Evolutionary conservation across 2,113 vertebrate genomes (phyloP).

Genomic region (Apus apus): DNA sequence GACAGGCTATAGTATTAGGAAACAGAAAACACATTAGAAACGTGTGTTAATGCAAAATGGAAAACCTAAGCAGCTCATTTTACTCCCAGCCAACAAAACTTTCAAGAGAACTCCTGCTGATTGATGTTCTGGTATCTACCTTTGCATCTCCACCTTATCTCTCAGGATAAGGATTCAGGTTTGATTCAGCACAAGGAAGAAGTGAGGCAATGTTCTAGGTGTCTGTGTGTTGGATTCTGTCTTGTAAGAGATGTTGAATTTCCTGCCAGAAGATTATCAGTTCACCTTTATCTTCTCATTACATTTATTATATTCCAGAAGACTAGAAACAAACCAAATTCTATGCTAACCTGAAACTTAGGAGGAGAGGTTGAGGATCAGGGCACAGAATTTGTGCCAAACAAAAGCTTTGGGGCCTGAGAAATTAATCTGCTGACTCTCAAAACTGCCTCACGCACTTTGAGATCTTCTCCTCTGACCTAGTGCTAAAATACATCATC

Average conservation of each 20-base stretch:
- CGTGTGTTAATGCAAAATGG: not conserved
- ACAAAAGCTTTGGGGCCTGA: not conserved
- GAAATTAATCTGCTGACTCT: not conserved
- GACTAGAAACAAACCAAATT: slow-evolving; percentile 8
- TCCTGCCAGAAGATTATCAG: not conserved
- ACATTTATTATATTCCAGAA: not conserved
- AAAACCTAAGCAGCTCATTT: slow-evolving; percentile 27
- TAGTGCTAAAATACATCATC: not conserved
- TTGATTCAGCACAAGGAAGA: not conserved
- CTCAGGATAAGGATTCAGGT: not conserved
- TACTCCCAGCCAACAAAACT: slow-evolving; percentile 10
- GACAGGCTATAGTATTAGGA: not conserved
- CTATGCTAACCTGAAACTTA: slow-evolving; percentile 1
- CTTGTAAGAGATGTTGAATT: not conserved
- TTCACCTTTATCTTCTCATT: slow-evolving; percentile 19
- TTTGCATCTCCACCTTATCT: not conserved
- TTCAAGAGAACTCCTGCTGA: not conserved
- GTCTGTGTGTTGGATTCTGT: not conserved
- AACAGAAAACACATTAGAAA: slow-evolving; percentile 47
- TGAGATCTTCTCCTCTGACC: not conserved
- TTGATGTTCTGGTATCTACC: not conserved
- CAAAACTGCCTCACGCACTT: not conserved
- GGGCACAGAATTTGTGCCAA: not conserved
- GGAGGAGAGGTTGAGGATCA: not conserved
- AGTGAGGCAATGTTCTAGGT: not conserved